Evolutionary conservation across 1,140 invertebrate genomes (phyloP).

Genomic region (Drosophila cardini): DNA sequence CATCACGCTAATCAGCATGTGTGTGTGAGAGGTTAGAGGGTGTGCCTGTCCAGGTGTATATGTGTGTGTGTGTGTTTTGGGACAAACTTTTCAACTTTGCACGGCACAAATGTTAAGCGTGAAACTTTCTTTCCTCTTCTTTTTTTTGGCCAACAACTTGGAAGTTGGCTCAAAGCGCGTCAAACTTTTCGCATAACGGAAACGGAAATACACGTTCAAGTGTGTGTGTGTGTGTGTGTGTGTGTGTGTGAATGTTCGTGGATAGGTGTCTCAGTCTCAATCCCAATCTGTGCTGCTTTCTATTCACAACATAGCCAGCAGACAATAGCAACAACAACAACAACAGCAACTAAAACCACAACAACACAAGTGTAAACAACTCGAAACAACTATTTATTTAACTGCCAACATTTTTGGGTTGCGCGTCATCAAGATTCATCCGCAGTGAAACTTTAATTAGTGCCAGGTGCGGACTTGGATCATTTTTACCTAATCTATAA

Average conservation of each 20-base stretch:
- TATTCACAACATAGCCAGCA: slow-evolving; percentile 39
- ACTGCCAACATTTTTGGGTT: slow-evolving; percentile 62
- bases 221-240: slow-evolving; percentile 48
- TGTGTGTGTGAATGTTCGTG: slow-evolving; percentile 4
- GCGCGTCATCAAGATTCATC: slow-evolving; percentile 35
- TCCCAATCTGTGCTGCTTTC: slow-evolving; percentile 15
- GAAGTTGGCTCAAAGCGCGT: slow-evolving; percentile 42
- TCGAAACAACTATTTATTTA: slow-evolving; percentile 76
- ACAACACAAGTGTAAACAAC: slow-evolving; percentile 36
- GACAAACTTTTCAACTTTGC: slow-evolving; percentile 74
- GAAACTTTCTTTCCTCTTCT: slow-evolving; percentile 48
- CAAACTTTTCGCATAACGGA: slow-evolving; percentile 80
- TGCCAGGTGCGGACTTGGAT: slow-evolving; percentile 27
- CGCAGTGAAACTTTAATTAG: slow-evolving; percentile 65
- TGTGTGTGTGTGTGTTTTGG: slow-evolving; percentile 33
- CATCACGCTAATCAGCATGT: slow-evolving; percentile 68
- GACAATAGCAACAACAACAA: slow-evolving; percentile 20
- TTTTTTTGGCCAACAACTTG: slow-evolving; percentile 54
- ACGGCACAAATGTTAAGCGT: slow-evolving; percentile 74
- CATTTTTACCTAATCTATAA: slow-evolving; percentile 23
- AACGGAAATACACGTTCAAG: slow-evolving; percentile 80
- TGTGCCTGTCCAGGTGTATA: slow-evolving; percentile 29
- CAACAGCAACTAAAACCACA: slow-evolving; percentile 25
- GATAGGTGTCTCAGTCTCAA: slow-evolving; percentile 58
- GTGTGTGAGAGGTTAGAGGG: slow-evolving; percentile 7